Evolutionary conservation across 1,140 invertebrate genomes (phyloP), one percentile per base, ranked within the genome.

Genomic region (Polypedilum vanderplanki): DNA sequence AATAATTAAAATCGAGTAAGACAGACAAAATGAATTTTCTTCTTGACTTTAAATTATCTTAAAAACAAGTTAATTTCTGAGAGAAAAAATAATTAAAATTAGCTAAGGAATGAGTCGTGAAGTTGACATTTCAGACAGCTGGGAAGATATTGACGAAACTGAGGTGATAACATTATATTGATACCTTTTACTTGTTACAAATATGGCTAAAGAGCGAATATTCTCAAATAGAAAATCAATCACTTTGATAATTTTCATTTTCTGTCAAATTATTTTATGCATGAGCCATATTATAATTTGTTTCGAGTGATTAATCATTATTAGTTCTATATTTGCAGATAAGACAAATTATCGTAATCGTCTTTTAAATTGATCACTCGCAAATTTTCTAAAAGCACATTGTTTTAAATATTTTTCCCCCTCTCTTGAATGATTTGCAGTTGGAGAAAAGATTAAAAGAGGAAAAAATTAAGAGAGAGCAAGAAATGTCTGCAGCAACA

Each of bases 91-190:
- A 15, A 57, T n/a, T 57, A 57, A n/a, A 57, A 57, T 15, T 57
- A 57, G 15, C 46, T 57, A 18, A 73, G 17, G 12, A 10, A 85
- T 86, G 84, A 86, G 85, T 77, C 80, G 83, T 76, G 83, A 85
- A 78, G 86, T 87, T 77, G 87, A 88, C 79, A 86, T 89, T 80
- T 86, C 88, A 79, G 91, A 93, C 83, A 91, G 88, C 85, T 93
- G 91, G 91, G 91, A 93, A 85, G 90, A 93, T 84, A 90, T 93
- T 83, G 90, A 91, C 79, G 91, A 91, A 82, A 88, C 86, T 74
- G 86, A 85, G 82, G 88, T 89, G 81, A 85, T 83, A 79, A 40
- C 76, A 33, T 57, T 15, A 73, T 40, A 65, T 41, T 33, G 8
- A 15, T 41, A 17, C 9, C 8, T 12, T 3, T 15, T 46, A 46